Base-by-base conservation (phyloP, 2,113 vertebrate species). In the Corapipo altera region DNA sequence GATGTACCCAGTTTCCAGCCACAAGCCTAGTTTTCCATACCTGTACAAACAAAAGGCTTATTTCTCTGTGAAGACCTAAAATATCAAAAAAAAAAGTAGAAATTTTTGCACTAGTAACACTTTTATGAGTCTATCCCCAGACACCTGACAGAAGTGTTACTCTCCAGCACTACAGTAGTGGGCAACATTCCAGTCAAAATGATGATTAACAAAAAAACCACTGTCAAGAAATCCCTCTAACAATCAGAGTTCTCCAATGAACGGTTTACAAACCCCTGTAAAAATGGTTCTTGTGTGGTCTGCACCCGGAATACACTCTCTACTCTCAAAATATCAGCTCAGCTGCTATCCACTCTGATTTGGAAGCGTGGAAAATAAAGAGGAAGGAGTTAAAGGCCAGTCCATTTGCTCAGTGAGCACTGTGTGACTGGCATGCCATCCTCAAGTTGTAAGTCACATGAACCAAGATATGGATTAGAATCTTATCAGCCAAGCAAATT, bases 161-260 rank as follows among this genome's bases (percentile, higher is more conserved):
- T 91, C 76, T 48, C 72, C 13, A 46, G 52, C 39, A 86, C 33
- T 61, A 57, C 61, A 88, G 85, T 24, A 90, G 75, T 28, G 35
- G 91, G 94, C 94, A 96, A 83, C 55, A 48, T 80, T 91, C 75
- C 94, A 96, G 89, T 48, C 67, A 80, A 87, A 93, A 88, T 65
- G 28, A 58, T 7, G 11, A 90, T 84, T 44, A 91, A 85, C 78
- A 79, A 61, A 79, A 81, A 83, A 74, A n/a, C 51, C 21, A 7
- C 77, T 43, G 49, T 14, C 39, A n/a, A 73, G 26, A 55, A 16
- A 20, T 52, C 23, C 77, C 91, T 72, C 59, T 59, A 49, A 32
- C 28, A n/a, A 69, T 28, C 23, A 59, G 30, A 76, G 43, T 44
- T 70, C 66, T 83, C 66, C 93, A 88, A 64, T 32, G 35, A 73